These are phyloP conservation scores for Tonatia bakeri DNA, from an alignment of 2,113 vertebrate species.

Conservation along the genomic window DNA sequence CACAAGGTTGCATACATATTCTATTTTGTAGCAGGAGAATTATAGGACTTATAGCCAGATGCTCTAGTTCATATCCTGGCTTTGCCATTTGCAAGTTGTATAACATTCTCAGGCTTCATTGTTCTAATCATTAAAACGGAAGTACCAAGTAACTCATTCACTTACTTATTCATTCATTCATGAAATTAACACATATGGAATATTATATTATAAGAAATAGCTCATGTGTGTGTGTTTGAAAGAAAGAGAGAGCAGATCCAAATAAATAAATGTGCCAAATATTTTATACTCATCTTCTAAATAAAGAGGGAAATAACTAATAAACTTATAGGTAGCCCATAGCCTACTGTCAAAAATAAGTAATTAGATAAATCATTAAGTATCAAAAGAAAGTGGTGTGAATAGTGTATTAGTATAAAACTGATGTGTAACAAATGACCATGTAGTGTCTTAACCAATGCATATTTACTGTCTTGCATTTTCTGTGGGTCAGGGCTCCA, in stretches of 20 bases:
- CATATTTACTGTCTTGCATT: background rate
- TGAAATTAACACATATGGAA: background rate
- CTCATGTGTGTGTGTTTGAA: fast-evolving
- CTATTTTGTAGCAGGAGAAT: background rate
- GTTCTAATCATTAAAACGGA: background rate
- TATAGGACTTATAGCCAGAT: background rate
- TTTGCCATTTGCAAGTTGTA: background rate
- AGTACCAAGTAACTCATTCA: background rate
- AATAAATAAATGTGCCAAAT: background rate
- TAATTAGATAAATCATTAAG: background rate
- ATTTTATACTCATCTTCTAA: background rate
- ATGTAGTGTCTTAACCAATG: background rate
- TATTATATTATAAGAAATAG: background rate
- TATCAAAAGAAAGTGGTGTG: background rate
- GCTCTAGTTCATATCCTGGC: background rate
- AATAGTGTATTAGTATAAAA: background rate
- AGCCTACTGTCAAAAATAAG: background rate
- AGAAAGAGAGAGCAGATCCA: background rate
- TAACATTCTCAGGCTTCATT: background rate
- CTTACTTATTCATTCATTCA: background rate
- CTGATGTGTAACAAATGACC: background rate
- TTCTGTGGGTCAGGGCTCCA: background rate
- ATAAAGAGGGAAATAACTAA: background rate
- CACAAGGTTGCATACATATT: background rate
- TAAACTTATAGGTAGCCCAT: background rate